Conservation (phyloP, 2,888 invertebrate genomes). For the Pseudococcus viburni region DNA sequence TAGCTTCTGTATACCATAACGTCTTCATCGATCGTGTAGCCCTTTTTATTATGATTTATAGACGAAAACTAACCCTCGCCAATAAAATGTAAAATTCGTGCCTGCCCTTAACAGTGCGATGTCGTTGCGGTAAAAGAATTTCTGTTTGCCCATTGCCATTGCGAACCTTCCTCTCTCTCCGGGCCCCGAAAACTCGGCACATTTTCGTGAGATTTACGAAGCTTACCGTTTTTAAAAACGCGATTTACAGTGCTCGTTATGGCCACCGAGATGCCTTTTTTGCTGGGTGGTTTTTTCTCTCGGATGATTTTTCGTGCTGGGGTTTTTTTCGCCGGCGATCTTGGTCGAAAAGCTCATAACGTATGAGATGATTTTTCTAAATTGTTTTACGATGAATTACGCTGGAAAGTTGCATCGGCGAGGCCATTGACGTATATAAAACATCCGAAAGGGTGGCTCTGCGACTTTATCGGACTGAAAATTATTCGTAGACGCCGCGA, state of each 20-base stretch:
- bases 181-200: not conserved
- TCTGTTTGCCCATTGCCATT: not conserved
- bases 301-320: not conserved
- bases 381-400: slow-evolving; percentile 40
- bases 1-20: slow-evolving; percentile 50
- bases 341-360: not conserved
- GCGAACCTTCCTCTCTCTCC: not conserved
- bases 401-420: not conserved
- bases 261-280: not conserved
- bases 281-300: not conserved
- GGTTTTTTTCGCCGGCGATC: not conserved
- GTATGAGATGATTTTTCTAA: slow-evolving; percentile 9
- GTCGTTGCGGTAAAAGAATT: slow-evolving; percentile 40
- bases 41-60: slow-evolving; percentile 58
- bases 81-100: slow-evolving; percentile 57
- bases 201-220: slow-evolving; percentile 38
- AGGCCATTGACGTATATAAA: not conserved
- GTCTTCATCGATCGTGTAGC: slow-evolving; percentile 53
- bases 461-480: not conserved
- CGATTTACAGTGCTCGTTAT: slow-evolving; percentile 36
- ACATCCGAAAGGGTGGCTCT: not conserved
- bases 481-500: slow-evolving; percentile 19
- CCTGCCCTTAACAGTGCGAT: slow-evolving; percentile 43
- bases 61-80: slow-evolving; percentile 49
- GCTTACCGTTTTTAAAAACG: slow-evolving; percentile 22